These are phyloP conservation scores for Festucalex cinctus DNA, from an alignment of 2,113 vertebrate species.

Conservation along the genomic window DNA sequence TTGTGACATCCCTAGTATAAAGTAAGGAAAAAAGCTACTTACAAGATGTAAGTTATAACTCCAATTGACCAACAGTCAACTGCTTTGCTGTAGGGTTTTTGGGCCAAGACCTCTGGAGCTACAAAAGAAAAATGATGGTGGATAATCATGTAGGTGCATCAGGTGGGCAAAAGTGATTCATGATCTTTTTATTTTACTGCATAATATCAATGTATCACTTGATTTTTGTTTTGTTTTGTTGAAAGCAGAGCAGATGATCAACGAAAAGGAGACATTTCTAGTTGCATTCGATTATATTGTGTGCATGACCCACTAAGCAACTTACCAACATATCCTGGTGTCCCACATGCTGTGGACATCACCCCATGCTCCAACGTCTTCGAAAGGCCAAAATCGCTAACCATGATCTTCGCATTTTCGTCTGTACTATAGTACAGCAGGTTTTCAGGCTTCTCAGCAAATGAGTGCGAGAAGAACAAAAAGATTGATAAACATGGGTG, in stretches of 20 bases:
- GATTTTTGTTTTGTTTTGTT: not conserved
- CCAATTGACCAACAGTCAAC: conserved; percentile 98
- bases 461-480: not conserved
- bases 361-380: conserved; percentile 87
- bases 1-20: not conserved
- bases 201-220: not conserved
- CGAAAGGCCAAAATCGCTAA: conserved; percentile 92
- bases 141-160: not conserved
- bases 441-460: conserved; percentile 83
- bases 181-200: no score
- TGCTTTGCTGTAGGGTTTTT: conserved; percentile 92
- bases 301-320: not conserved
- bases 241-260: not conserved
- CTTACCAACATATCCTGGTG: conserved; percentile 90
- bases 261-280: not conserved
- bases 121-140: conserved; percentile 15
- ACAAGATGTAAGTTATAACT: conserved; percentile 95
- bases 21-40: conserved; percentile 62
- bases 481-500: not conserved
- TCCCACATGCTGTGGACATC: conserved; percentile 94
- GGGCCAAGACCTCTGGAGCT: conserved; percentile 91
- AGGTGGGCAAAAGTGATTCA: not conserved
- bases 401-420: conserved; percentile 94
- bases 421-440: conserved; percentile 86
- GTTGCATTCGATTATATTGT: not conserved